phyloP scores from a whole-genome alignment of 1,140 invertebrate species.

The Drosophila melanica region DNA sequence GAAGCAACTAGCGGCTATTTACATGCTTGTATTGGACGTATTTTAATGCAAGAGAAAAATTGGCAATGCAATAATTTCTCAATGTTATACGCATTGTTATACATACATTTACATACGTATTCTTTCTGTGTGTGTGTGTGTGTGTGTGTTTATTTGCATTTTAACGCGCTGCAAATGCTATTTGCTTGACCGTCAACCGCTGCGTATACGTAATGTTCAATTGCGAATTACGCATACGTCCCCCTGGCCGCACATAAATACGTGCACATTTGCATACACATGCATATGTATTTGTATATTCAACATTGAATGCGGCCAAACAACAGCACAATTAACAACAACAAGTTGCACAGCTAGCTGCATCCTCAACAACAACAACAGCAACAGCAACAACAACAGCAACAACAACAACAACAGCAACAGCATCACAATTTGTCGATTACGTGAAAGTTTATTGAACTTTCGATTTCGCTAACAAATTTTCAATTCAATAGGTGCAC shows the following conservation, averaged over 20 bases:
- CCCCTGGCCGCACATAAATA: constrained; percentile 5
- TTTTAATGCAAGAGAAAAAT: constrained; percentile 26
- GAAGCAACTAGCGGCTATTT: constrained; percentile 3
- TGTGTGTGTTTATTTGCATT: constrained; percentile 12
- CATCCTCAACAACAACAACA: constrained; percentile 18
- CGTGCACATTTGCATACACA: not conserved
- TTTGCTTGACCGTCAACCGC: constrained; percentile 45
- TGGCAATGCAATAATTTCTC: constrained; percentile 46
- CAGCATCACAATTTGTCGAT: constrained; percentile 47
- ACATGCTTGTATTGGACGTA: too few relatives aligned
- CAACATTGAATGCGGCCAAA: constrained; percentile 41
- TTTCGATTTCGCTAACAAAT: constrained; percentile 79
- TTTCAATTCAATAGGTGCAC: constrained; percentile 60
- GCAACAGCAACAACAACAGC: constrained; percentile 8
- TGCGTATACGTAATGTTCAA: constrained; percentile 47
- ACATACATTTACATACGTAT: not conserved
- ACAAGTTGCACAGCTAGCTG: constrained; percentile 2
- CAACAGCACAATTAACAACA: constrained; percentile 14
- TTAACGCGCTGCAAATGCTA: constrained; percentile 34
- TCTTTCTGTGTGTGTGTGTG: not conserved
- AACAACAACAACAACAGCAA: not conserved
- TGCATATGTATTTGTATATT: constrained; percentile 7
- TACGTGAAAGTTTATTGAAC: constrained; percentile 83
- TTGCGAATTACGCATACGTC: constrained; percentile 46
- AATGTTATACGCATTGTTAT: constrained; percentile 37